Evolutionary conservation across 1,140 invertebrate genomes (phyloP).

Genomic region (Chironomus tepperi): DNA sequence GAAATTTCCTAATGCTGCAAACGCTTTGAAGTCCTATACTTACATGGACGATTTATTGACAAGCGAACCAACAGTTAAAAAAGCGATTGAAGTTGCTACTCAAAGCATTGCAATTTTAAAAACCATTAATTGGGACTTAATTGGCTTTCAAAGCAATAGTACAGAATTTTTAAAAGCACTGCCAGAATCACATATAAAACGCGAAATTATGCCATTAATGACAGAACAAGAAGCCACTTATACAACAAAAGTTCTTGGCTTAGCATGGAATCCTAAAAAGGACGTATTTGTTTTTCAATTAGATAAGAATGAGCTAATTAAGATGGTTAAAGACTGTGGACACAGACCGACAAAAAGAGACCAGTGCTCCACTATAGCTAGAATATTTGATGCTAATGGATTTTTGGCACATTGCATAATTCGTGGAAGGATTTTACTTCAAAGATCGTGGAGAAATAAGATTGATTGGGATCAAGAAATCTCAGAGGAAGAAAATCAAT

Average conservation of each 20-base stretch:
- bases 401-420: slow-evolving; percentile 31
- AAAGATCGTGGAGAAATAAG: slow-evolving; percentile 33
- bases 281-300: slow-evolving; percentile 31
- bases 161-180: no score
- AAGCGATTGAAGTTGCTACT: slow-evolving; percentile 27
- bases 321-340: slow-evolving; percentile 29
- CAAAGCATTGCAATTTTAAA: slow-evolving; percentile 28
- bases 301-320: neutral
- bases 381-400: slow-evolving; percentile 39
- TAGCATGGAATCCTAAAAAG: slow-evolving; percentile 28
- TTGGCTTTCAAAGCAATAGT: no score
- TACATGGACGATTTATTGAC: slow-evolving; percentile 41
- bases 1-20: slow-evolving; percentile 27
- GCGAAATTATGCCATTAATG: slow-evolving; percentile 24
- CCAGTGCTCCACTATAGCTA: slow-evolving; percentile 27
- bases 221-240: neutral
- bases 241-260: slow-evolving; percentile 30
- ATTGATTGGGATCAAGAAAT: slow-evolving; percentile 33
- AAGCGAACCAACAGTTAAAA: slow-evolving; percentile 31
- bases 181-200: neutral
- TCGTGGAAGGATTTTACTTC: slow-evolving; percentile 33
- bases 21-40: neutral
- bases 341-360: slow-evolving; percentile 29
- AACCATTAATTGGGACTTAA: neutral
- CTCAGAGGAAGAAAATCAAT: slow-evolving; percentile 27